Percentiles rank a stretch among this genome's conserved stretches.
These are phyloP conservation scores for Drosophila pseudoananassae DNA, from an alignment of 1,140 invertebrate species.

Conservation along the genomic window DNA sequence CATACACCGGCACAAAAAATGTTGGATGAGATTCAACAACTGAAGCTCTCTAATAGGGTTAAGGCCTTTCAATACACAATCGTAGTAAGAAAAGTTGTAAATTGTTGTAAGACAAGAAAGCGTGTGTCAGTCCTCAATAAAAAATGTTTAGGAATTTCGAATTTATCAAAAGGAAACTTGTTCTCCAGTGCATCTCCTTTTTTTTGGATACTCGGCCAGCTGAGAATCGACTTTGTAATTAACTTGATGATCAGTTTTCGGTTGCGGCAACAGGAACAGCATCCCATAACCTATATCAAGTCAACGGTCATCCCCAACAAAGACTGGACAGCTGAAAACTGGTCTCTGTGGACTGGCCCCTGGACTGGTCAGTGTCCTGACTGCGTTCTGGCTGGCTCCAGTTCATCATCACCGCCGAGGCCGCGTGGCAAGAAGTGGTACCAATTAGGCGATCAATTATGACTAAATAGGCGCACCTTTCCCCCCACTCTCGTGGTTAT, in stretches of 20 bases:
- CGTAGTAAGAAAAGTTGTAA: no score
- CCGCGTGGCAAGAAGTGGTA: constrained; percentile 24
- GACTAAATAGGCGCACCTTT: constrained; percentile 49
- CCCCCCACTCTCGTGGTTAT: constrained; percentile 4
- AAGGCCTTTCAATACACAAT: no score
- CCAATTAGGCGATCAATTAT: constrained; percentile 51
- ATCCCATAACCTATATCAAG: constrained; percentile 9
- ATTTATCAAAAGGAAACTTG: no score
- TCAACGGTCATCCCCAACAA: neutral
- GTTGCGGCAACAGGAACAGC: constrained; percentile 28
- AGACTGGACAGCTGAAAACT: constrained; percentile 6
- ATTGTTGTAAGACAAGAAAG: no score
- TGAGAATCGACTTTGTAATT: constrained; percentile 36
- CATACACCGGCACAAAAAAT: neutral
- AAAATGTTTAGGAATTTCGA: no score
- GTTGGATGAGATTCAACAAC: no score
- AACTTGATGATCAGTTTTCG: constrained; percentile 22
- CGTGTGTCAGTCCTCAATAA: no score
- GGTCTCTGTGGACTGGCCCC: no score
- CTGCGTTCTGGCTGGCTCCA: neutral
- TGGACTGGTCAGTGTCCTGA: no score
- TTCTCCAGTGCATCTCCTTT: neutral
- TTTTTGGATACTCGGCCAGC: constrained; percentile 8
- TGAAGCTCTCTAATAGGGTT: no score
- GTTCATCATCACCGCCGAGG: constrained; percentile 18